Evolutionary conservation across 2,797 vertebrate species (phyloP), one percentile per base, ranked within the genome.

Genomic region (Phataginus tricuspis): DNA sequence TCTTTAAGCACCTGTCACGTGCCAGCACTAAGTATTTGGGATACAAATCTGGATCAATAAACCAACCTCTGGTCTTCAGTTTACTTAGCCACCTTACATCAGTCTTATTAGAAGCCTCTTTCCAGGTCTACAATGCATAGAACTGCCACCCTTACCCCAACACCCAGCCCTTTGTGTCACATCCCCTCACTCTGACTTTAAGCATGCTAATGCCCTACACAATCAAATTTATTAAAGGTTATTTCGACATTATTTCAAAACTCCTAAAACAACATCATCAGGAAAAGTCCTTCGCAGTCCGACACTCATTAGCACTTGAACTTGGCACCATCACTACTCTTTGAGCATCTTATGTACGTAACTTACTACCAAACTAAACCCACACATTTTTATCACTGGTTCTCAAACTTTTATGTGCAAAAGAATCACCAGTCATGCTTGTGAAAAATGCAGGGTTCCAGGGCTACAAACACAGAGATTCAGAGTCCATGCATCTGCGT

Each of bases 181-280:
- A 2, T 75, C 45, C 6, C 31, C n/a, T 49, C 61, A 27, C 27
- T 64, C 51, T 57, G 79, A 57, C 71, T 68, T 80, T 23, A 79
- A 86, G 59, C 84, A 90, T 19, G 51, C 21, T 53, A 34, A 61
- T 34, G 29, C 27, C 80, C 49, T 66, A 18, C 23, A 59, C 4
- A 25, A 21, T 64, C 45, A 87, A 77, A 91, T 77, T 72, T 45
- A 92, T 53, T 55, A n/a, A 55, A 49, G 42, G 1, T 19, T 88
- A 57, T 74, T 96, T 63, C 39, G 18, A 74, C 21, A 87, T 86
- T 78, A 89, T 42, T 78, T 93, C 86, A 45, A 86, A 94, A 83
- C 18, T 55, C 61, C 68, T 82, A 88, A 90, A 85, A 49, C 23
- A 14, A 57, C 16, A 66, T 64, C 12, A 72, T 11, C 14, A 29